Conservation (phyloP, 2,113 vertebrate species). For the Columbina picui region DNA sequence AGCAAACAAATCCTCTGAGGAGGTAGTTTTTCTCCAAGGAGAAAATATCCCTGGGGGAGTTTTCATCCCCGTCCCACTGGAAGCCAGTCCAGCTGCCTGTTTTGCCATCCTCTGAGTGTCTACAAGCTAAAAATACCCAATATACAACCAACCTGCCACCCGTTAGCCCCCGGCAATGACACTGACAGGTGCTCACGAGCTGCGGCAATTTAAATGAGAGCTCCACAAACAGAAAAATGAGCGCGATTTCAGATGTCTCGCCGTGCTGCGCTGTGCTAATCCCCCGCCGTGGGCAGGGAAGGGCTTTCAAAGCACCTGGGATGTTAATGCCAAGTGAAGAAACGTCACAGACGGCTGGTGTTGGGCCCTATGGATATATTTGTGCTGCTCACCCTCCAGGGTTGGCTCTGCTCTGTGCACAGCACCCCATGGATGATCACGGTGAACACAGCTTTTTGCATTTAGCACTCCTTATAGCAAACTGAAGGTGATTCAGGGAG, state of each 20-base stretch:
- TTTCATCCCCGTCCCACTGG: background rate
- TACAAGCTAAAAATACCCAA: constrained; percentile 14
- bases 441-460: background rate
- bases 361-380: background rate
- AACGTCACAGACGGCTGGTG: background rate
- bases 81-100: background rate
- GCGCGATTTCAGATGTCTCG: background rate
- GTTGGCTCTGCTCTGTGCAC: background rate
- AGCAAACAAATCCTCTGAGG: background rate
- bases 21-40: background rate
- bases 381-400: background rate
- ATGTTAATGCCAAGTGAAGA: background rate
- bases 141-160: background rate
- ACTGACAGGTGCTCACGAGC: background rate
- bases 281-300: rapidly evolving
- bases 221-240: background rate
- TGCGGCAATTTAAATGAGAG: background rate
- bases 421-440: background rate
- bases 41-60: background rate
- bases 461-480: background rate
- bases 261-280: background rate
- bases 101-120: background rate
- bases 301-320: background rate
- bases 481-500: background rate
- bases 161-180: background rate